Evolutionary conservation across 2,797 vertebrate genomes (phyloP).

Genomic region (Clamator glandarius): DNA sequence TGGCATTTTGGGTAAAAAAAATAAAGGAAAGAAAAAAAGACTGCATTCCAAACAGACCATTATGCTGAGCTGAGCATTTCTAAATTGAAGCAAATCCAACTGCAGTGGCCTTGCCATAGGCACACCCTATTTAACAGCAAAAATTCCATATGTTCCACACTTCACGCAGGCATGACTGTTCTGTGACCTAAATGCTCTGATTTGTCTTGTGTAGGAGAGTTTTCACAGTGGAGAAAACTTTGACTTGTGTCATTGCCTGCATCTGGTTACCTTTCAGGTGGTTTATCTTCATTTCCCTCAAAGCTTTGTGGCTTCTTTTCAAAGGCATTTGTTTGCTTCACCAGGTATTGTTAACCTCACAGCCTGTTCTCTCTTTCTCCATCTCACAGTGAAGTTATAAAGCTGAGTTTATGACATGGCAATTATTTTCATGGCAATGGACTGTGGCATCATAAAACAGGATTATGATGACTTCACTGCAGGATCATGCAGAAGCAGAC

Average conservation of each 20-base stretch:
- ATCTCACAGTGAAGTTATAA: constrained; percentile 29
- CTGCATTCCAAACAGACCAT: constrained; percentile 49
- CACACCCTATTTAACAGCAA: constrained; percentile 76
- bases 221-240: constrained; percentile 2
- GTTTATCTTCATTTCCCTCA: neutral
- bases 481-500: neutral
- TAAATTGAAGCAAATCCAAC: constrained; percentile 73
- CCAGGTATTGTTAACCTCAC: neutral
- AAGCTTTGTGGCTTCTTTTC: constrained; percentile 1
- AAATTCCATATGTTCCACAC: constrained; percentile 72
- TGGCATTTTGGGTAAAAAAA: neutral
- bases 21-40: neutral
- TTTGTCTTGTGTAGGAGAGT: neutral
- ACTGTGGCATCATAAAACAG: constrained; percentile 44
- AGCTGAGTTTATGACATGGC: constrained; percentile 36
- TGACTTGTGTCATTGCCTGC: neutral
- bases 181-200: constrained; percentile 39
- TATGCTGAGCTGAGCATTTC: constrained; percentile 74
- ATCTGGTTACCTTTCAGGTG: neutral
- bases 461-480: constrained; percentile 35
- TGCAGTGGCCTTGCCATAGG: constrained; percentile 76
- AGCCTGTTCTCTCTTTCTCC: constrained; percentile 25
- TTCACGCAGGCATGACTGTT: constrained; percentile 49
- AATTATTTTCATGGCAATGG: constrained; percentile 63
- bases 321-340: constrained; percentile 9